These are phyloP conservation scores for Bradysia coprophila DNA, from an alignment of 1,140 invertebrate species.

Conservation along the genomic window DNA sequence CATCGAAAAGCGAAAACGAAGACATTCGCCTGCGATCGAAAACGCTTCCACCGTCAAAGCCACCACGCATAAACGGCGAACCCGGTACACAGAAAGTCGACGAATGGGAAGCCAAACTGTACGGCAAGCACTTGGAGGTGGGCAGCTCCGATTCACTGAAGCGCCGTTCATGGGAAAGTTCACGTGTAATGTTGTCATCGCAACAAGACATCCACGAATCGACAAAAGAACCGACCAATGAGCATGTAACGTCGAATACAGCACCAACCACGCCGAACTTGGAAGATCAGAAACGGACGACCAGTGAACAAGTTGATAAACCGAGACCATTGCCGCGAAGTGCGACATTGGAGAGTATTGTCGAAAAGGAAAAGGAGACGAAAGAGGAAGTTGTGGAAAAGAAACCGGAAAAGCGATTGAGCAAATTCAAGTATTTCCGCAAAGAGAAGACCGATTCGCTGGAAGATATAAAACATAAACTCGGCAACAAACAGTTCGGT, in stretches of 20 bases:
- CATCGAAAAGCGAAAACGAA: neutral
- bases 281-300: neutral
- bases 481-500: conserved; percentile 22
- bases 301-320: neutral
- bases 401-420: conserved; percentile 25
- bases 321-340: conserved; percentile 2
- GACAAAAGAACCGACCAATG: neutral
- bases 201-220: conserved; percentile 4
- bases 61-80: conserved; percentile 20
- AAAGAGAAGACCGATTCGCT: conserved; percentile 24
- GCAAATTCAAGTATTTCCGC: conserved; percentile 28
- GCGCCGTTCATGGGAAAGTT: conserved; percentile 17
- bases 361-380: neutral
- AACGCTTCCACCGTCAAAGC: conserved; percentile 14
- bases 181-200: conserved; percentile 13
- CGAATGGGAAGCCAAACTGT: conserved; percentile 70
- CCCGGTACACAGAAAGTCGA: conserved; percentile 32
- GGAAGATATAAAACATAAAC: conserved; percentile 22
- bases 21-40: conserved; percentile 2
- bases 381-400: conserved; percentile 11
- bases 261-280: neutral
- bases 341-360: neutral
- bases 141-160: conserved; percentile 19
- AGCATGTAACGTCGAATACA: conserved; percentile 1
- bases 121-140: conserved; percentile 34